Evolutionary conservation across 1,140 invertebrate genomes (phyloP).

Genomic region (Watersipora subatra): DNA sequence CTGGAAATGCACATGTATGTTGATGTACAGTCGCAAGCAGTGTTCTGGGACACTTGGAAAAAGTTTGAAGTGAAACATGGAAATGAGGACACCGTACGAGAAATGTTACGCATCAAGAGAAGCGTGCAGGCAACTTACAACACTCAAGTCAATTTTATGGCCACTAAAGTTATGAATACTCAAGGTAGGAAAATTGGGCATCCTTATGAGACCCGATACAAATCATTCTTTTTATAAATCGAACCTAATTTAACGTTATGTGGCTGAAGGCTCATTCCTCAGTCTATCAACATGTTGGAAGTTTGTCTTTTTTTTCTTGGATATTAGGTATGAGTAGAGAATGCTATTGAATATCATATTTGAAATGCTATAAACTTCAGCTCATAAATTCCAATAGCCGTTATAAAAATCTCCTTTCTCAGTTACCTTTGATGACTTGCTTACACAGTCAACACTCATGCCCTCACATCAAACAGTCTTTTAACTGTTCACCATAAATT

Average conservation of each 20-base stretch:
- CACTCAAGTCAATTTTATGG: slow-evolving; percentile 71
- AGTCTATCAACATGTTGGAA: no score
- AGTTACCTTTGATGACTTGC: no score
- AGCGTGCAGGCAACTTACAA: slow-evolving; percentile 94
- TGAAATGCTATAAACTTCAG: no score
- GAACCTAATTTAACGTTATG: slow-evolving; percentile 8
- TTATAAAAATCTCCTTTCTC: no score
- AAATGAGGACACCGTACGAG: slow-evolving; percentile 98
- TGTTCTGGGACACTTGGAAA: slow-evolving; percentile 98
- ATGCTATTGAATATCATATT: no score
- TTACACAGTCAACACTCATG: no score
- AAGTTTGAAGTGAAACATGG: slow-evolving; percentile 98
- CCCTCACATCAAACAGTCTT: no score
- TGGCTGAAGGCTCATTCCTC: neutral
- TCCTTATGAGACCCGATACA: slow-evolving; percentile 7
- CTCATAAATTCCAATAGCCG: no score
- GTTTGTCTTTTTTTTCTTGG: no score
- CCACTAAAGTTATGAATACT: slow-evolving; percentile 81
- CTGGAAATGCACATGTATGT: no score
- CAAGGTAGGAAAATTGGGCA: slow-evolving; percentile 11
- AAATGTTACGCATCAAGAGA: slow-evolving; percentile 95
- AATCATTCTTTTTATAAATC: neutral
- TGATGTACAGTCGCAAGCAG: slow-evolving; percentile 20
- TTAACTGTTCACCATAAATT: no score
- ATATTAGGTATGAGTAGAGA: no score